Conservation (phyloP, 2,797 vertebrate species). For the Gadopsis marmoratus region DNA sequence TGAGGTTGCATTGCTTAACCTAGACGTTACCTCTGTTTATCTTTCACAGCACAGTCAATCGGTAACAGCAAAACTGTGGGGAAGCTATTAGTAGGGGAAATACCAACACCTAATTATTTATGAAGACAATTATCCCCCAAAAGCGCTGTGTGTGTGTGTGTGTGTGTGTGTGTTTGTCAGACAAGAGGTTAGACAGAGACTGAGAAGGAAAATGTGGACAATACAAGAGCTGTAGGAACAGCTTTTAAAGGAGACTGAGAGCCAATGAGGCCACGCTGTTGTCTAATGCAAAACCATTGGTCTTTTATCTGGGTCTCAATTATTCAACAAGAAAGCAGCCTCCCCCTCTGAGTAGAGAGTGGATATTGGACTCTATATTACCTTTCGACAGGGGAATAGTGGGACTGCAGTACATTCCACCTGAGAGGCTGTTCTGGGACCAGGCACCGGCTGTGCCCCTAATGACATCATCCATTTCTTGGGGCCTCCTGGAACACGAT, state of each 20-base stretch:
- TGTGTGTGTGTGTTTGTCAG: slow-evolving; percentile 5
- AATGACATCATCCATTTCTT: slow-evolving; percentile 85
- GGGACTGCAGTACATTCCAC: slow-evolving; percentile 73
- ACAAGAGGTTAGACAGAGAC: slow-evolving; percentile 34
- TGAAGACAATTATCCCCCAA: slow-evolving; percentile 63
- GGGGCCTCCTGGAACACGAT: slow-evolving; percentile 80
- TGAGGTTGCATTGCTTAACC: slow-evolving; percentile 58
- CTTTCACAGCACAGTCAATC: slow-evolving; percentile 44
- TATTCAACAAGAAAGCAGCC: slow-evolving; percentile 82
- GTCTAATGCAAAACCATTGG: slow-evolving; percentile 79
- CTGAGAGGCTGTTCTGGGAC: slow-evolving; percentile 81
- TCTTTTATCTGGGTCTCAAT: slow-evolving; percentile 85
- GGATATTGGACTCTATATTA: slow-evolving; percentile 85
- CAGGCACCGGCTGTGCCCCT: slow-evolving; percentile 78
- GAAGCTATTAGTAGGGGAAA: slow-evolving; percentile 61
- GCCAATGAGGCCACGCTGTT: slow-evolving; percentile 71
- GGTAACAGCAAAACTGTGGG: slow-evolving; percentile 47
- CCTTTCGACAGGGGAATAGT: slow-evolving; percentile 79
- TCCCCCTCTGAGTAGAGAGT: slow-evolving; percentile 72
- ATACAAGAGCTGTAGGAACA: slow-evolving; percentile 45
- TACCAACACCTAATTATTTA: slow-evolving; percentile 69
- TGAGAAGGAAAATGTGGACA: slow-evolving; percentile 44
- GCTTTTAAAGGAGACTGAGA: slow-evolving; percentile 58
- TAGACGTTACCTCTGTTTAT: slow-evolving; percentile 61
- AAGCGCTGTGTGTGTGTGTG: slow-evolving; percentile 22